A percentile compares a stretch with the other conserved stretches of the same genome.
phyloP scores from a whole-genome alignment of 2,888 invertebrate species.

The Dysmachus trigonus region DNA sequence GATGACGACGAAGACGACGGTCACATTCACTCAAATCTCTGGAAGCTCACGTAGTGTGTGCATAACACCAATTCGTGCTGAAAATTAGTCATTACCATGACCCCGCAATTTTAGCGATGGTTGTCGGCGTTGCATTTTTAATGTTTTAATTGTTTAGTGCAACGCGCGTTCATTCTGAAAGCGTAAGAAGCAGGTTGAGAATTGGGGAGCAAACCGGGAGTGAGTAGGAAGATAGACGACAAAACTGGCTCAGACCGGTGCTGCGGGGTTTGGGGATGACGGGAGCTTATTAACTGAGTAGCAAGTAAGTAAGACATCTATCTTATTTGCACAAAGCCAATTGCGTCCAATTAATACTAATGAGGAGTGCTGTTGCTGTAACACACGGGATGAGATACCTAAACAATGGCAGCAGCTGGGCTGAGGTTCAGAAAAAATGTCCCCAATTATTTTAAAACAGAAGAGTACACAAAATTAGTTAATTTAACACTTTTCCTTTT shows the following conservation, averaged over 20 bases:
- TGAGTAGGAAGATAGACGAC: not conserved
- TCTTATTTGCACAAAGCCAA: constrained; percentile 27
- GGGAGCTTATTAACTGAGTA: not conserved
- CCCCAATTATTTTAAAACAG: not conserved
- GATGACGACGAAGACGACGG: not conserved
- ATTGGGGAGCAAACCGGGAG: not conserved
- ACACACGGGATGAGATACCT: not conserved
- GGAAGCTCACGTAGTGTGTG: not conserved
- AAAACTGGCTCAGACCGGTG: not conserved
- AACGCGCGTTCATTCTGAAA: not conserved
- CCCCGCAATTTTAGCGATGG: not conserved
- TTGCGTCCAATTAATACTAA: constrained; percentile 36
- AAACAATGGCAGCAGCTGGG: not conserved
- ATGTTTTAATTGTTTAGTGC: not conserved
- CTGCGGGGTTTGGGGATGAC: not conserved
- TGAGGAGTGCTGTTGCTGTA: not conserved
- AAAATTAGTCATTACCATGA: constrained; percentile 13
- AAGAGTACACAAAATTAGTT: not conserved
- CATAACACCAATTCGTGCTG: not conserved
- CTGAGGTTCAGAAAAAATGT: not conserved
- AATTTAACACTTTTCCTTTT: not conserved
- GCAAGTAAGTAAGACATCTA: not conserved
- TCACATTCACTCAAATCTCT: not conserved
- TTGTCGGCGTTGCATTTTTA: not conserved
- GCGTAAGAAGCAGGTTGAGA: not conserved